Base-by-base conservation (phyloP, 2,888 invertebrate genomes). In the Spodoptera littoralis region DNA sequence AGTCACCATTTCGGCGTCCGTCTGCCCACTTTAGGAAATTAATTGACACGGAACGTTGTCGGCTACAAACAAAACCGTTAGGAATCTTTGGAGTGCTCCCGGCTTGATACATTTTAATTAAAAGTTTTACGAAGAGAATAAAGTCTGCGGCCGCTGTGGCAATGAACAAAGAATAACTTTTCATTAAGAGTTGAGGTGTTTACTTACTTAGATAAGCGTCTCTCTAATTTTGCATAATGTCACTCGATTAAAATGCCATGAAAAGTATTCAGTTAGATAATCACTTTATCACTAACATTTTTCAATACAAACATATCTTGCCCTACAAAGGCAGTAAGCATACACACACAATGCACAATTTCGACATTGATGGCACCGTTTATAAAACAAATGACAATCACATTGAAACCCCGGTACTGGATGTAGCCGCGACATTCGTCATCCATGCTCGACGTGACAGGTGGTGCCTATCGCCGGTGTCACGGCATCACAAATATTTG, bases 31-130 rank as follows among this genome's bases (percentile, higher is more conserved):
- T 90, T 90, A 89, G 84, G 83, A 90, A 92, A 92, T 92, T 91
- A 93, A 92, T 90, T 92, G 91, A 90, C 89, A 89, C 84, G 84
- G 84, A 90, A 90, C 86, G 84, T 84, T 83, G 85, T 85, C 88
- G 83, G 82, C 84, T 85, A 85, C 88, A 88, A 88, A 90, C 84
- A 89, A 88, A 89, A 88, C 85, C 78, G 84, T 87, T 86, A 87
- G 84, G 83, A 89, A 87, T 90, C 88, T 88, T 86, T 77, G 75
- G 77, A 88, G 83, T 82, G 80, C 86, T 85, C 86, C 81, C 79
- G 82, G 76, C 87, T 88, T 87, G 88, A 90, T 91, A 91, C 90
- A 88, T 90, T 93, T 93, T 92, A 92, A 93, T 92, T 92, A 92
- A 93, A 93, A 92, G 85, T 92, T 92, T 88, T 83, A 84, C 85